phyloP scores from a whole-genome alignment of 2,113 vertebrate species.

The Pelusios castaneus region DNA sequence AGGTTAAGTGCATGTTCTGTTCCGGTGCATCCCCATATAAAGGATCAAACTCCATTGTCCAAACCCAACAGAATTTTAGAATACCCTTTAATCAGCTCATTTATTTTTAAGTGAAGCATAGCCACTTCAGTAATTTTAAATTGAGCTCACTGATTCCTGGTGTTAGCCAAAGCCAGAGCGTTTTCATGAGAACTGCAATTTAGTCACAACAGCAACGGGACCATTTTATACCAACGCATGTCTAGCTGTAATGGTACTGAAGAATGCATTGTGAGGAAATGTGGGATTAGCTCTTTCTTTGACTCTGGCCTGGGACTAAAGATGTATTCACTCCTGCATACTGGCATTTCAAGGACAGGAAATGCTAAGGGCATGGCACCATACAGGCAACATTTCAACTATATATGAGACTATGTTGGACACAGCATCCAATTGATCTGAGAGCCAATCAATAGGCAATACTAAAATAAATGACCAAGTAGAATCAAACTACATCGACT shows the following conservation, averaged over 20 bases:
- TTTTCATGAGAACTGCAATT: conserved; percentile 27
- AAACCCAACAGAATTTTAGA: background rate
- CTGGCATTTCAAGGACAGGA: background rate
- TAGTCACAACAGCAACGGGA: background rate
- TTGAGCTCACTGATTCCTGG: background rate
- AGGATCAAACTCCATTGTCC: background rate
- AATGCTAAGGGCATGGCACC: background rate
- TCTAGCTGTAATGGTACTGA: conserved; percentile 13
- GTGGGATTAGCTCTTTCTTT: conserved; percentile 13
- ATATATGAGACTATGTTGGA: background rate
- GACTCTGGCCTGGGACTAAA: conserved; percentile 22
- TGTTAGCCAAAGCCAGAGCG: background rate
- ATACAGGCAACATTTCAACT: background rate
- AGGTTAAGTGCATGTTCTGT: background rate
- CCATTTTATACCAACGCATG: conserved; percentile 51
- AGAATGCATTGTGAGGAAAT: background rate
- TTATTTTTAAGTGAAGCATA: conserved; percentile 21
- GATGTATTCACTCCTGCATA: background rate
- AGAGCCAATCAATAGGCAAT: background rate
- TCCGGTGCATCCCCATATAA: background rate
- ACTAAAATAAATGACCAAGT: background rate
- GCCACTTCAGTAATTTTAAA: background rate
- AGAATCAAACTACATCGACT: background rate
- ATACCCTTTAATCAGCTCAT: conserved; percentile 16
- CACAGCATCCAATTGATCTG: background rate